A percentile compares a stretch with the other conserved stretches of the same genome.
Evolutionary conservation across 64 coral and sea anemone species (phyloP).

Genomic region (Pocillopora damicornis): DNA sequence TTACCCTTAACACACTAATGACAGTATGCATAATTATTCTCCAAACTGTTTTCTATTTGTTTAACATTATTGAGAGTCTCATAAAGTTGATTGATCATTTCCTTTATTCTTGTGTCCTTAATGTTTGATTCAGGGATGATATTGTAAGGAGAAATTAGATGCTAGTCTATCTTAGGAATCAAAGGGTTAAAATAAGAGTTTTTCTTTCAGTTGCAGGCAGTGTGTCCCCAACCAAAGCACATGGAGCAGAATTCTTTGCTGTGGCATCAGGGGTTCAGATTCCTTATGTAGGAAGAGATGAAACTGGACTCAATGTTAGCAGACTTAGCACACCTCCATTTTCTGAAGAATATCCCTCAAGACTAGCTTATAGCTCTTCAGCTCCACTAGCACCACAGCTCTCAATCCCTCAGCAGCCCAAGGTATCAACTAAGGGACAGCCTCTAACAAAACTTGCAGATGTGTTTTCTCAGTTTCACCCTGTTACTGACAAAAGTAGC

Average conservation of each 20-base stretch:
- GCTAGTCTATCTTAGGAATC: background rate
- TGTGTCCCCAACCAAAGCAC: constrained; percentile 60
- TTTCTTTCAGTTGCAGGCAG: constrained; percentile 44
- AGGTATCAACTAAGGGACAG: constrained; percentile 22
- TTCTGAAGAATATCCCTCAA: constrained; percentile 29
- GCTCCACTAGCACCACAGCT: constrained; percentile 1
- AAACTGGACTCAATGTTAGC: constrained; percentile 31
- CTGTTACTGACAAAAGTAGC: constrained; percentile 54
- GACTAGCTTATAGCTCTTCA: constrained; percentile 21
- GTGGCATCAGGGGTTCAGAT: constrained; percentile 81
- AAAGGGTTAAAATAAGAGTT: background rate
- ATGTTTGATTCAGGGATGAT: too few species aligned
- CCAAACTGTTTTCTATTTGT: too few species aligned
- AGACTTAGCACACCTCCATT: constrained; percentile 29
- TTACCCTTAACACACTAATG: too few species aligned
- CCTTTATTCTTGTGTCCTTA: too few species aligned
- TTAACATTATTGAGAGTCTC: too few species aligned
- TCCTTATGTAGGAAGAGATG: constrained; percentile 84
- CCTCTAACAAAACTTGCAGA: constrained; percentile 39
- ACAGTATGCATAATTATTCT: too few species aligned
- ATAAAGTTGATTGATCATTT: too few species aligned
- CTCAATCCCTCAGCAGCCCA: background rate
- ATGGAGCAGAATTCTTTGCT: constrained; percentile 88
- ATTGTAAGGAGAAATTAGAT: background rate
- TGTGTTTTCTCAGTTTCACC: constrained; percentile 50